Conservation (phyloP, 2,113 vertebrate species). For the Rhombomys opimus region DNA sequence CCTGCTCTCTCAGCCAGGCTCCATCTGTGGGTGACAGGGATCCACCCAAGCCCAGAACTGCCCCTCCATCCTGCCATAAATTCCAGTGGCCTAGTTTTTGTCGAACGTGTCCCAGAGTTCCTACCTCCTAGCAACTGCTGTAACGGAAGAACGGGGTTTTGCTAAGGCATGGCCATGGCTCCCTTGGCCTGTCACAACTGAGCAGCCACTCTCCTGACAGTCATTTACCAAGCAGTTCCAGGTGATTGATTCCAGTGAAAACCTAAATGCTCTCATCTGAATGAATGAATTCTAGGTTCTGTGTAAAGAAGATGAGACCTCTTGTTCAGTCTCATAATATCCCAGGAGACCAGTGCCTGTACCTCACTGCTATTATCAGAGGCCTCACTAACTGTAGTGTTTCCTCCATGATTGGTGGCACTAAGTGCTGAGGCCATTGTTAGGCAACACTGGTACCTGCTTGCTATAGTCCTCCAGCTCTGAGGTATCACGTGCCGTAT, state of each 20-base stretch:
- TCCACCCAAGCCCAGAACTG: not conserved
- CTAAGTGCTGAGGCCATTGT: not conserved
- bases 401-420: not conserved
- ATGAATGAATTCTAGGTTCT: conserved; percentile 15
- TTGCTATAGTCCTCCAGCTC: not conserved
- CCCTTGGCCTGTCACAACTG: conserved; percentile 51
- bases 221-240: conserved; percentile 55
- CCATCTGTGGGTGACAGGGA: not conserved
- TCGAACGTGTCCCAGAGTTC: conserved; percentile 52
- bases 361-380: not conserved
- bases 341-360: not conserved
- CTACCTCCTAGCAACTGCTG: conserved; percentile 71
- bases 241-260: conserved; percentile 57
- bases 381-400: not conserved
- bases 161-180: conserved; percentile 63
- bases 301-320: not conserved
- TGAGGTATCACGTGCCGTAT: too few relatives aligned
- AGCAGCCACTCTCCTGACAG: not conserved
- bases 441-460: not conserved
- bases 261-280: conserved; percentile 10
- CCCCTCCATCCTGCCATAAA: conserved; percentile 36
- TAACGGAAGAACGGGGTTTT: conserved; percentile 70
- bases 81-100: conserved; percentile 65
- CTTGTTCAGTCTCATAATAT: not conserved
- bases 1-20: not conserved